Evolutionary conservation across 2,113 vertebrate genomes (phyloP).

Genomic region (Gavia stellata): DNA sequence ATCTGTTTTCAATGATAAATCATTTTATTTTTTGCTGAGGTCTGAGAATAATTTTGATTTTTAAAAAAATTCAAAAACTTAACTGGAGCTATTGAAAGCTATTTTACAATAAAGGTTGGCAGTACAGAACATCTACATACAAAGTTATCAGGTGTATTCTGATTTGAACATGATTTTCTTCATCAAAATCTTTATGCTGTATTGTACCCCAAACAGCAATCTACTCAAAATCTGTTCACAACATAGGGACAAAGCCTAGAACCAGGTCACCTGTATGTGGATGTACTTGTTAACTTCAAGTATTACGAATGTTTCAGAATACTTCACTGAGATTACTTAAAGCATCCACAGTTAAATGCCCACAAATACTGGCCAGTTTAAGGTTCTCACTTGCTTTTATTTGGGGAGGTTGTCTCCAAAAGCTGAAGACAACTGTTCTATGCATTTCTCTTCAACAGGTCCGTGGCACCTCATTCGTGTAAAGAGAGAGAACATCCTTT

Average conservation of each 20-base stretch:
- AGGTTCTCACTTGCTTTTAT: background rate
- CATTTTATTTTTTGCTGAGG: background rate
- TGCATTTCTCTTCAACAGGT: background rate
- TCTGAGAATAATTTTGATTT: background rate
- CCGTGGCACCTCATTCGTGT: background rate
- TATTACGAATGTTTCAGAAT: background rate
- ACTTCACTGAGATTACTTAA: background rate
- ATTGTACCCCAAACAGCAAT: background rate
- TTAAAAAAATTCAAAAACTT: background rate
- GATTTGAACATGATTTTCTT: background rate
- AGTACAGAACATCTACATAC: background rate
- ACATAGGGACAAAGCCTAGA: background rate
- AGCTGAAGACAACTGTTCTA: background rate
- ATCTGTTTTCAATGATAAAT: background rate
- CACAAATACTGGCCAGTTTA: background rate
- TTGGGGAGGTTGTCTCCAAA: background rate
- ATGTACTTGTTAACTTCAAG: background rate
- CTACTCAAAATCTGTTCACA: background rate
- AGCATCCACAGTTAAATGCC: background rate
- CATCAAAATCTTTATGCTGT: background rate
- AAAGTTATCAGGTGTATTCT: background rate
- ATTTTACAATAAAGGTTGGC: background rate
- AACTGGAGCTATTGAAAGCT: background rate
- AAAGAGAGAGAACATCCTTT: background rate
- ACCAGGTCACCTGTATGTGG: fast-evolving